phyloP scores from a whole-genome alignment of 2,797 vertebrate species.

The Anas acuta region DNA sequence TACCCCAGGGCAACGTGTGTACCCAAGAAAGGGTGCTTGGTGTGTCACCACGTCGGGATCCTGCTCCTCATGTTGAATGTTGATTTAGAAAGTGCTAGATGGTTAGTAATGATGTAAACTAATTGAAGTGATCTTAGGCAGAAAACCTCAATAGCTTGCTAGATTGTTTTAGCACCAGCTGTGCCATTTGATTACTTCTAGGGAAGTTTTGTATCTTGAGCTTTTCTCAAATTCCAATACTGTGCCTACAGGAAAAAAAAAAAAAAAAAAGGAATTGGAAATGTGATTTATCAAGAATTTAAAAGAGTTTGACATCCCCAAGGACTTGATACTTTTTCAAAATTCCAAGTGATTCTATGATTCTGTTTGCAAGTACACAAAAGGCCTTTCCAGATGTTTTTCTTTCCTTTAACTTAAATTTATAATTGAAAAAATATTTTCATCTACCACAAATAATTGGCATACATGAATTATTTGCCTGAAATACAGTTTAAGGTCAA shows the following conservation, averaged over 20 bases:
- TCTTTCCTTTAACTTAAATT: neutral
- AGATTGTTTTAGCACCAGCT: neutral
- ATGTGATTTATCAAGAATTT: neutral
- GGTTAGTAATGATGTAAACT: neutral
- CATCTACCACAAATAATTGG: neutral
- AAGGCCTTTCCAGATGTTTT: neutral
- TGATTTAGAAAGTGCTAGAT: neutral
- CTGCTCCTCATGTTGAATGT: fast-evolving
- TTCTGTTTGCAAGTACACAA: neutral
- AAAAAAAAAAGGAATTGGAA: neutral
- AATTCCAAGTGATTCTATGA: neutral
- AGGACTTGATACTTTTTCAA: neutral
- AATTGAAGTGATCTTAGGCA: neutral
- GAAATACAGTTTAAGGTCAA: neutral
- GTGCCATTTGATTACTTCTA: neutral
- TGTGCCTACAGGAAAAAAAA: neutral
- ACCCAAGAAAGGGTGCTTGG: fast-evolving
- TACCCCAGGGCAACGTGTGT: fast-evolving
- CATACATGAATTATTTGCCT: neutral
- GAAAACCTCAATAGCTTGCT: neutral
- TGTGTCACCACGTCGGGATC: fast-evolving
- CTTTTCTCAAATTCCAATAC: neutral
- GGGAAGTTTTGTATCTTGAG: neutral
- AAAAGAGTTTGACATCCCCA: neutral
- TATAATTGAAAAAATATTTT: slow-evolving; percentile 1